phyloP scores from a whole-genome alignment of 2,797 vertebrate genomes.

The Protosalanx chinensis region DNA sequence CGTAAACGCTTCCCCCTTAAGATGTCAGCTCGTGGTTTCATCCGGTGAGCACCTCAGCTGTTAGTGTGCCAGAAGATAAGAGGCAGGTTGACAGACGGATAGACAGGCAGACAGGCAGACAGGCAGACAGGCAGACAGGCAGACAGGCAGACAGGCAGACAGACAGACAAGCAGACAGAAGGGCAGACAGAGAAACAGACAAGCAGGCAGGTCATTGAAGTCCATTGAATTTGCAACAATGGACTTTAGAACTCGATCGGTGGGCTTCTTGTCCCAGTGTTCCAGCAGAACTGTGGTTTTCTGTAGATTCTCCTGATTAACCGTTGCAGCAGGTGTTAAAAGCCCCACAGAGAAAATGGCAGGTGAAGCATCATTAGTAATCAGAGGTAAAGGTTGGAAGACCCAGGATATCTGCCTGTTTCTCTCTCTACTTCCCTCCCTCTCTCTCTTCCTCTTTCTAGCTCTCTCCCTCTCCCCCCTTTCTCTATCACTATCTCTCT shows the following conservation, averaged over 20 bases:
- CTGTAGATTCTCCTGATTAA: conserved; percentile 29
- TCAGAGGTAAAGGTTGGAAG: conserved; percentile 28
- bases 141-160: conserved; percentile 47
- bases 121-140: too few relatives aligned
- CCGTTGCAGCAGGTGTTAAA: conserved; percentile 33
- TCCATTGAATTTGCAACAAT: conserved; percentile 61
- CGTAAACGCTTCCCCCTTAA: not conserved
- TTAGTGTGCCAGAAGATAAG: not conserved
- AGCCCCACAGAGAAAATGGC: conserved; percentile 27
- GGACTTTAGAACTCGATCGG: conserved; percentile 61
- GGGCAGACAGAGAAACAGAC: conserved; percentile 31
- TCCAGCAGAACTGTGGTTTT: conserved; percentile 61
- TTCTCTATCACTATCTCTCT: too few relatives aligned
- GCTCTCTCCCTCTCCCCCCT: too few relatives aligned
- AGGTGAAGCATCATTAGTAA: conserved; percentile 52
- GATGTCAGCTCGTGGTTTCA: not conserved
- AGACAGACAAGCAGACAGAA: conserved; percentile 24
- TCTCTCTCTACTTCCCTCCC: too few relatives aligned
- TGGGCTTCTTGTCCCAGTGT: conserved; percentile 65
- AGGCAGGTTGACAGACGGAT: conserved; percentile 48
- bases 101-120: not conserved
- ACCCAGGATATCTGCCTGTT: too few relatives aligned
- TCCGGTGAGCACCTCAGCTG: not conserved
- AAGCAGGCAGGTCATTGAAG: conserved; percentile 49
- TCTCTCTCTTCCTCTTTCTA: too few relatives aligned